Evolutionary conservation across 2,797 vertebrate genomes (phyloP).

Genomic region (Xenentodon cancila): DNA sequence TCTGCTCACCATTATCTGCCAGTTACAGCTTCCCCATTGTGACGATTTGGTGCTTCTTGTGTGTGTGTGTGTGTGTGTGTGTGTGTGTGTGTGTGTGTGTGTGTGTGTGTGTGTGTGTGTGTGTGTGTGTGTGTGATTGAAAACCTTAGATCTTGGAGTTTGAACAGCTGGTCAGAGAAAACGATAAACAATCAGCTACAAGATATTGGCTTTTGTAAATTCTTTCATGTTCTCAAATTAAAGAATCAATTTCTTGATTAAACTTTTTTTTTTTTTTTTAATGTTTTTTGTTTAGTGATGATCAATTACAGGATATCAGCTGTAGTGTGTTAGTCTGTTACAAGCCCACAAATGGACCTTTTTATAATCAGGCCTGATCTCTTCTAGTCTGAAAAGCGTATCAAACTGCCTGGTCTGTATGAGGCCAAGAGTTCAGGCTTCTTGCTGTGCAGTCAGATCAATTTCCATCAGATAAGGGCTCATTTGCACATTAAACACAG

Average conservation of each 20-base stretch:
- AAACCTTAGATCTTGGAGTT: not conserved
- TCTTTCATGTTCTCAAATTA: no score
- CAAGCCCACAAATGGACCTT: not conserved
- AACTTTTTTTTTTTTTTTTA: no score
- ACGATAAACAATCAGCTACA: not conserved
- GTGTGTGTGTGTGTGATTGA: not conserved
- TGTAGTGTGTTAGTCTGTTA: no score
- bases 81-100: no score
- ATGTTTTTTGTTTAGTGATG: not conserved
- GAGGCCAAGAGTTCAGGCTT: slow-evolving; percentile 60
- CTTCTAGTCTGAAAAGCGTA: slow-evolving; percentile 6
- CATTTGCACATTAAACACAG: slow-evolving; percentile 50
- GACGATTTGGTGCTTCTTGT: slow-evolving; percentile 4
- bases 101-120: no score
- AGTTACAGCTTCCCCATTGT: not conserved
- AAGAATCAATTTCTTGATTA: no score
- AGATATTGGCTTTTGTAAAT: no score
- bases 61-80: not conserved
- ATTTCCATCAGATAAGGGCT: slow-evolving; percentile 74
- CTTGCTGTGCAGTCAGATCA: slow-evolving; percentile 64
- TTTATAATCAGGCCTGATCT: not conserved
- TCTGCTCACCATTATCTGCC: slow-evolving; percentile 18
- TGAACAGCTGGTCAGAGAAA: not conserved
- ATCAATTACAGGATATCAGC: not conserved
- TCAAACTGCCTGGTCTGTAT: slow-evolving; percentile 38